These are phyloP conservation scores for Caenorhabditis macrosperma DNA, from an alignment of 2,888 invertebrate species.

Conservation along the genomic window DNA sequence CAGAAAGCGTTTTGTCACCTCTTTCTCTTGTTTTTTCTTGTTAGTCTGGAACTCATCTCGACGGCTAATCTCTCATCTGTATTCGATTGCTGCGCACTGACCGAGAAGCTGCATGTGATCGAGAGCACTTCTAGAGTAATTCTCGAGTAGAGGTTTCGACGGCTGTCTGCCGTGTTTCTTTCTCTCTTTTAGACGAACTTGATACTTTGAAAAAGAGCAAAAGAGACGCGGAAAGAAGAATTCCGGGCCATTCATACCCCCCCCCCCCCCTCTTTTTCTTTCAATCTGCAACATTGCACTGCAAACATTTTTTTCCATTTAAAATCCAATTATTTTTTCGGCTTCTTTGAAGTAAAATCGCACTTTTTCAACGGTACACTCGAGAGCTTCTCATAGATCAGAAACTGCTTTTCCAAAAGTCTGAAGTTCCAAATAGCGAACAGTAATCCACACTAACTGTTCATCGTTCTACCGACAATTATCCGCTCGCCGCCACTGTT, in stretches of 20 bases:
- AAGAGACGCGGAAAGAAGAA: no score
- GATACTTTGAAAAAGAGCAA: background rate
- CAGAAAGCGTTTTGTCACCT: constrained; percentile 1
- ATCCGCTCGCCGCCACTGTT: constrained; percentile 9
- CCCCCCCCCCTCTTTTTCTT: no score
- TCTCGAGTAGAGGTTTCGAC: background rate
- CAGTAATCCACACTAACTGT: background rate
- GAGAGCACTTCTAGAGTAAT: background rate
- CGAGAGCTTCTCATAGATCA: no score
- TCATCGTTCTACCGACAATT: background rate
- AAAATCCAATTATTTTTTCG: no score
- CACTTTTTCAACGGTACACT: no score
- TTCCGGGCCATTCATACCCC: no score
- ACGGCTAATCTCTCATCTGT: background rate
- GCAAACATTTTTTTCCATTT: no score
- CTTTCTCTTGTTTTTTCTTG: background rate
- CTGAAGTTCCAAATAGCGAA: no score
- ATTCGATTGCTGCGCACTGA: background rate
- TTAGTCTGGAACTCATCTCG: background rate
- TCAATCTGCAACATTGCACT: no score
- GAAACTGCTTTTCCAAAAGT: no score
- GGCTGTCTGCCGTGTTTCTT: no score
- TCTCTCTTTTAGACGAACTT: background rate
- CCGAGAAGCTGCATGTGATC: background rate
- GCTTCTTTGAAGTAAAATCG: no score